Evolutionary conservation across 2,797 vertebrate genomes (phyloP).

Genomic region (Pseudocheirus occidentalis): DNA sequence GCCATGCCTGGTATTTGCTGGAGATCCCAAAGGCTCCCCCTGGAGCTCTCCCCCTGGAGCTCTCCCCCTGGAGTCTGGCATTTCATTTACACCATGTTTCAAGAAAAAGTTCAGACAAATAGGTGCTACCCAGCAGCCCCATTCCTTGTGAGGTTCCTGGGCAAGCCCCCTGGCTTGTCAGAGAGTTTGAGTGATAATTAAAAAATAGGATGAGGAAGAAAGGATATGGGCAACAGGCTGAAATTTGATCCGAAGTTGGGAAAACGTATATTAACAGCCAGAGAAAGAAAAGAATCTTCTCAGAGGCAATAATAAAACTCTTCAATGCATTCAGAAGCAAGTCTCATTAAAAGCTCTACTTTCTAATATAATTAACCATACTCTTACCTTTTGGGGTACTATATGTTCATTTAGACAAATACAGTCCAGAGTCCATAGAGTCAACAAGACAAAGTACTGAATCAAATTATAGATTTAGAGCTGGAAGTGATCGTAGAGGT

Average conservation of each 20-base stretch:
- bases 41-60: not conserved
- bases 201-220: not conserved
- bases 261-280: not conserved
- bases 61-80: not conserved
- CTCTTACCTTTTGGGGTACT: not conserved
- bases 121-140: not conserved
- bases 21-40: not conserved
- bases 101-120: conserved; percentile 9
- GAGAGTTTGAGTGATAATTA: not conserved
- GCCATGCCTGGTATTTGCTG: not conserved
- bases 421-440: not conserved
- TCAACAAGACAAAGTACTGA: not conserved
- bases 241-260: not conserved
- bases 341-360: not conserved
- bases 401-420: not conserved
- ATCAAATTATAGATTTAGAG: not conserved
- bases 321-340: not conserved
- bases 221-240: not conserved
- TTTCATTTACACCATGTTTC: not conserved
- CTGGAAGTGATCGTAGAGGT: not conserved
- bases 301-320: not conserved
- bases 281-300: not conserved
- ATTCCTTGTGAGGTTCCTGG: not conserved
- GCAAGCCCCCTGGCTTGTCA: not conserved
- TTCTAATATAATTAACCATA: not conserved